Conservation (phyloP, 2,113 vertebrate species). For the Riparia riparia region DNA sequence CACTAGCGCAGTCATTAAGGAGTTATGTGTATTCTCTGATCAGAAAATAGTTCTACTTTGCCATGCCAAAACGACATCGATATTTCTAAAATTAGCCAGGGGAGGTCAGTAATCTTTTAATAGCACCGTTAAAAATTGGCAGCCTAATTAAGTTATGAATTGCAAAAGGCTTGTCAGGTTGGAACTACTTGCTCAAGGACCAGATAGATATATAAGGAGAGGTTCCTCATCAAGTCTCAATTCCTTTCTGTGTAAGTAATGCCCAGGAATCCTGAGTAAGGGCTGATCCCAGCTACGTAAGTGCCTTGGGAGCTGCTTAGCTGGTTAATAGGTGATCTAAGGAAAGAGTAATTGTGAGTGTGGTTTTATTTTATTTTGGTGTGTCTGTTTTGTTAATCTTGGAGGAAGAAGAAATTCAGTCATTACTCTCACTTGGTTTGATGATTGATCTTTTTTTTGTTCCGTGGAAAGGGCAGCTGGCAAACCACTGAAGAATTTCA, state of each 20-base stretch:
- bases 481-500: background rate
- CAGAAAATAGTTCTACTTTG: constrained; percentile 39
- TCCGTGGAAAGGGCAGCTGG: background rate
- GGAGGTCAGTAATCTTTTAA: constrained; percentile 39
- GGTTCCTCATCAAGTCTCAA: background rate
- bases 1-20: constrained; percentile 14
- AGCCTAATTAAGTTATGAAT: constrained; percentile 47
- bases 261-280: background rate
- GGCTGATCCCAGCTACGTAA: background rate
- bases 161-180: constrained; percentile 11
- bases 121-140: constrained; percentile 8
- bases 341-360: background rate
- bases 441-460: background rate
- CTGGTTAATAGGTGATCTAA: background rate
- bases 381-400: constrained; percentile 17
- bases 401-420: background rate
- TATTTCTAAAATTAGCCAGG: constrained; percentile 40
- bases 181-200: background rate
- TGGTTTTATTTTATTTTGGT: constrained; percentile 1
- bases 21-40: constrained; percentile 14
- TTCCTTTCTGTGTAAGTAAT: constrained; percentile 48
- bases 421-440: background rate
- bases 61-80: background rate
- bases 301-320: background rate
- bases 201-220: constrained; percentile 35